These are phyloP conservation scores for Chrysomallon squamiferum DNA, from an alignment of 1,140 invertebrate species.

Conservation along the genomic window DNA sequence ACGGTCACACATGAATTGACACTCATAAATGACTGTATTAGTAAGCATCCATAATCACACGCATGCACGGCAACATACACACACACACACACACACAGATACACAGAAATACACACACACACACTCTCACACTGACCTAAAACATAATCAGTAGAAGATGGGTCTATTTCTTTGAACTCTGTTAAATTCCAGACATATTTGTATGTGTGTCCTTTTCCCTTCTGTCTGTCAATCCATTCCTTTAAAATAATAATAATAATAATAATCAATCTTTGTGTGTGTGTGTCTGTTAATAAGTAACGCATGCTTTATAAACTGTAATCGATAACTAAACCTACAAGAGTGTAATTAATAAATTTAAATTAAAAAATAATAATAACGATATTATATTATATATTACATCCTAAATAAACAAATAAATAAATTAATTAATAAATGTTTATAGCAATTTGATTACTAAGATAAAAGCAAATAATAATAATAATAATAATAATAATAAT, in stretches of 20 bases:
- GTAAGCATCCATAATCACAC: too few relatives aligned
- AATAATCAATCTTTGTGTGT: too few relatives aligned
- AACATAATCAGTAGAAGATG: constrained; percentile 60
- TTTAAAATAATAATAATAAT: too few relatives aligned
- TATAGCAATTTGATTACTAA: too few relatives aligned
- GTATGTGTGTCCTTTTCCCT: constrained; percentile 31
- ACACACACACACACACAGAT: too few relatives aligned
- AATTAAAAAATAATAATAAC: background rate
- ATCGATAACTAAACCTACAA: background rate
- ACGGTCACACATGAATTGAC: too few relatives aligned
- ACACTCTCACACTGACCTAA: constrained; percentile 51
- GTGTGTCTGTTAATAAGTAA: background rate
- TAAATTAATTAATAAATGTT: too few relatives aligned
- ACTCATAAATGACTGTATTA: too few relatives aligned
- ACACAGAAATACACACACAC: too few relatives aligned
- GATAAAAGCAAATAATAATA: too few relatives aligned
- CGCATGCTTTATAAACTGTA: background rate
- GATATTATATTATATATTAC: background rate
- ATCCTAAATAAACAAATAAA: background rate
- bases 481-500: too few relatives aligned
- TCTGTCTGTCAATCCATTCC: constrained; percentile 50
- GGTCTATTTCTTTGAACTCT: constrained; percentile 68
- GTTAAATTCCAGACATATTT: constrained; percentile 64
- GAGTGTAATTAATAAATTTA: background rate
- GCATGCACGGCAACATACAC: too few relatives aligned